Evolutionary conservation across 2,797 vertebrate species (phyloP), one percentile per base, ranked within the genome.

Genomic region (Aldrovandia affinis): DNA sequence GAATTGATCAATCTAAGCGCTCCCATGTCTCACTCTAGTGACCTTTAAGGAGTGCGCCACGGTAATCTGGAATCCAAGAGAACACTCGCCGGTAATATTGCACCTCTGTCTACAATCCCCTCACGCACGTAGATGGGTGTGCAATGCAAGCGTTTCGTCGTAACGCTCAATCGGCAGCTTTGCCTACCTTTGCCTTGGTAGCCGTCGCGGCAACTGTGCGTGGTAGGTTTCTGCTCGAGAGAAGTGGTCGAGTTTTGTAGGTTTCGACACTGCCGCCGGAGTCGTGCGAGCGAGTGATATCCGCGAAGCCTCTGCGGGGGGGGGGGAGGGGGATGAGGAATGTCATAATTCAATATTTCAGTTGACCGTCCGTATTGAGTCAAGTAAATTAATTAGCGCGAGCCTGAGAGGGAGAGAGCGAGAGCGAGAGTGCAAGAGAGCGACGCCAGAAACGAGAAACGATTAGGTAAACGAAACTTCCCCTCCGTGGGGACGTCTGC

Each of bases 351-450:
- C 84, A 84, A 85, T 63, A 88, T 86, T 89, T 85, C 70, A 83
- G 75, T 81, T 68, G 89, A 89, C 65, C 25, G 89, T 88, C 83
- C 84, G 88, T 86, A 80, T 87, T 89, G 89, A 93, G 90, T 91
- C 86, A 87, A 83, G 83, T 91, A 91, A 94, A 94, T 94, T 93
- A 91, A 95, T 94, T 94, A 93, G 90, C 87, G 86, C 83, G 86
- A 90, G 89, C 84, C 85, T 87, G 82, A 90, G 87, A 89, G 80
- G 59, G 78, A 83, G 78, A 81, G 84, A 65, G 52, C 79, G 82
- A 75, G 80, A 87, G 85, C 50, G 86, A 42, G 77, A 65, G 80
- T 83, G 61, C 59, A 78, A 50, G 36, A 77, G 55, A 28, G 30
- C n/a, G 18, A 59, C 78, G 86, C 84, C 80, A 84, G 86, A 88